Evolutionary conservation across 2,888 invertebrate genomes (phyloP).

Genomic region (Mesorhabditis spiculigera): DNA sequence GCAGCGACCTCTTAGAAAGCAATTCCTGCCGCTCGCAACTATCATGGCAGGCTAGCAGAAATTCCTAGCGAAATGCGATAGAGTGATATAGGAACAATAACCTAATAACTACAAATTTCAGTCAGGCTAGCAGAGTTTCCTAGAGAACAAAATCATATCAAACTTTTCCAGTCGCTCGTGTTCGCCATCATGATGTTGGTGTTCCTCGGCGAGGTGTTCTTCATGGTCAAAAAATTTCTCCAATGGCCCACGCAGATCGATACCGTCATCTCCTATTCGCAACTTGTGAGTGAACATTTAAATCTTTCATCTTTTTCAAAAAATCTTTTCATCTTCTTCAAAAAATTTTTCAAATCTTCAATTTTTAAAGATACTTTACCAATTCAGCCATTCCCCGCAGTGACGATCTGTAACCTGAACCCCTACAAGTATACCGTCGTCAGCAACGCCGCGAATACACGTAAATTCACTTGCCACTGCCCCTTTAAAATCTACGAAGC

Average conservation of each 20-base stretch:
- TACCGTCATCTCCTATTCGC: constrained; percentile 30
- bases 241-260: constrained; percentile 27
- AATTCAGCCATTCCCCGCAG: constrained; percentile 32
- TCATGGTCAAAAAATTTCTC: constrained; percentile 32
- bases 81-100: too few species aligned
- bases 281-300: constrained; percentile 17
- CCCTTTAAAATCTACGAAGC: background rate
- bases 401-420: constrained; percentile 42
- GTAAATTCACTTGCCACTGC: background rate
- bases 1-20: too few species aligned
- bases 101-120: too few species aligned
- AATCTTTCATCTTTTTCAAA: too few species aligned
- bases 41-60: too few species aligned
- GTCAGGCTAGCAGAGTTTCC: too few species aligned
- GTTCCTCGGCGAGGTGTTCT: constrained; percentile 33
- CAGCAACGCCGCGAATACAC: constrained; percentile 1
- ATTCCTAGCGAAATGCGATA: too few species aligned
- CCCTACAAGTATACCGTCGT: constrained; percentile 33
- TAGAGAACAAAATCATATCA: background rate
- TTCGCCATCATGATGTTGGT: constrained; percentile 23
- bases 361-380: too few species aligned
- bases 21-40: too few species aligned
- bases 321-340: background rate
- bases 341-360: too few species aligned
- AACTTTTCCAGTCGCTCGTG: constrained; percentile 30